Base-by-base conservation (phyloP, 2,888 invertebrate genomes). In the Lepidocyrtinus sp. region DNA sequence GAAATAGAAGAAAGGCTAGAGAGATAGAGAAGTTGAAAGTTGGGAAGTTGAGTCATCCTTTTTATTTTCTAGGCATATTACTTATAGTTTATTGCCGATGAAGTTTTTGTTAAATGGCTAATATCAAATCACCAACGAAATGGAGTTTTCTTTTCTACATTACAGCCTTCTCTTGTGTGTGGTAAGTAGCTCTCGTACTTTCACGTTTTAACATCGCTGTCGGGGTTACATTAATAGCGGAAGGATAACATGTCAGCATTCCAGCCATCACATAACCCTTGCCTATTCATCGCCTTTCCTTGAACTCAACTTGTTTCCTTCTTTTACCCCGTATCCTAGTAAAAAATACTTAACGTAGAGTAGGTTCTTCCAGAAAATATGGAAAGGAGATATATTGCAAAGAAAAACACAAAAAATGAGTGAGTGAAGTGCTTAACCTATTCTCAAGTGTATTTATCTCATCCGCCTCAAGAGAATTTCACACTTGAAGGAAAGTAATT, bases 371-470 rank as follows among this genome's bases (percentile, higher is more conserved):
- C 24, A 69, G 45, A 21, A 19, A 70, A 62, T 45, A 55, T 45
- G 59, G 63, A 74, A 55, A 50, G 61, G 65, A 82, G 78, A 78
- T 68, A 68, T 77, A 82, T 74, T 74, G 78, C 70, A 74, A 70
- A 63, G 62, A 76, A 63, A 78, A 65, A 74, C 63, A 63, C 50
- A 76, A 63, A 78, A 65, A 82, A 77, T 76, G 74, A 77, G 71
- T 70, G 59, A 76, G 76, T 70, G 76, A 71, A 78, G 77, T 65
- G 71, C 77, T 78, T 78, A 78, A 78, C 77, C 77, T 65, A 55
- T 46, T 78, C 77, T 65, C 77, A 72, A 78, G 77, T 78, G 77
- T 78, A 78, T 78, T 78, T 78, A 78, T 78, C 77, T 78, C 77
- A 78, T 78, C 77, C 77, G 77, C 77, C 77, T 78, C 77, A 62